phyloP scores from a whole-genome alignment of 2,888 invertebrate species.

The Unio delphinus region DNA sequence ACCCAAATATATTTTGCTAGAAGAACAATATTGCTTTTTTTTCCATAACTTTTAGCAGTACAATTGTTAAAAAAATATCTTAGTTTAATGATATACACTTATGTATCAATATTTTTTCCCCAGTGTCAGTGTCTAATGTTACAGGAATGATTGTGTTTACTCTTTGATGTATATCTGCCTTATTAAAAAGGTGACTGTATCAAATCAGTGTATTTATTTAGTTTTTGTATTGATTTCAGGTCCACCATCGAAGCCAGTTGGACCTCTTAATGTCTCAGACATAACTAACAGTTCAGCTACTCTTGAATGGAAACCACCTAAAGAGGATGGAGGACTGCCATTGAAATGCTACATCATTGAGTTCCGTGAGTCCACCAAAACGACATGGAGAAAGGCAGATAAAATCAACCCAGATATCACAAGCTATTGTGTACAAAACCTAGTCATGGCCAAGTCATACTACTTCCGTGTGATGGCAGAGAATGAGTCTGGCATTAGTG shows the following conservation, averaged over 20 bases:
- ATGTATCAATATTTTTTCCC: no score
- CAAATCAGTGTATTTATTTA: no score
- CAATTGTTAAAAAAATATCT: no score
- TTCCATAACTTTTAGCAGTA: no score
- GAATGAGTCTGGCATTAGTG: constrained; percentile 70
- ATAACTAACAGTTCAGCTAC: constrained; percentile 48
- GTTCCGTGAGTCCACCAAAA: constrained; percentile 76
- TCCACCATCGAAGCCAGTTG: constrained; percentile 48
- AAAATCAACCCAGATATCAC: constrained; percentile 69
- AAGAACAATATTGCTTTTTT: no score
- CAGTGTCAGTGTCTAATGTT: no score
- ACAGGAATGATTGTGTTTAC: no score
- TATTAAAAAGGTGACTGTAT: no score
- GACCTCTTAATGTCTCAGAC: constrained; percentile 33
- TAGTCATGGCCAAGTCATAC: constrained; percentile 87
- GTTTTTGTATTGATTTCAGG: constrained; percentile 7
- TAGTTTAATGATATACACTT: no score
- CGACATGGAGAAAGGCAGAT: constrained; percentile 38
- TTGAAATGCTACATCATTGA: constrained; percentile 61
- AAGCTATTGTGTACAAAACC: constrained; percentile 74
- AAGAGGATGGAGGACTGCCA: constrained; percentile 62
- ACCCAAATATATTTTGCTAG: no score
- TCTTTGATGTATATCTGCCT: no score
- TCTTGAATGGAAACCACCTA: constrained; percentile 62
- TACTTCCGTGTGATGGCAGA: constrained; percentile 88